A percentile compares a stretch with the other conserved stretches of the same genome.
Evolutionary conservation across 2,113 vertebrate genomes (phyloP).

Genomic region (Tiliqua scincoides): DNA sequence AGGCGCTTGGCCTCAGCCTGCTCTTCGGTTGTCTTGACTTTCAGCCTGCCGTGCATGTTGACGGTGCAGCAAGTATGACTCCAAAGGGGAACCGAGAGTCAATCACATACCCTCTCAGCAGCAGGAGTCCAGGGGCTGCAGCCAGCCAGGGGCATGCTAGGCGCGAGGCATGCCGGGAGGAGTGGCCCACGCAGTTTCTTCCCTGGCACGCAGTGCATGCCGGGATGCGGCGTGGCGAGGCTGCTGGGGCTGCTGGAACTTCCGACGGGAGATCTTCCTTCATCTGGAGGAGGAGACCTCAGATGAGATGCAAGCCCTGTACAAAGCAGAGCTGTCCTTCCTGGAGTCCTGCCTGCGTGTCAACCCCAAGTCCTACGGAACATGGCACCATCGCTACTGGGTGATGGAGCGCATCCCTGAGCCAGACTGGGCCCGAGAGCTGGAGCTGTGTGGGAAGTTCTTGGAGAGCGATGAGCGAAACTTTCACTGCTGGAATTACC

Average conservation of each 20-base stretch:
- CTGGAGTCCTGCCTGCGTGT: conserved; percentile 87
- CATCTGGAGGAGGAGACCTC: conserved; percentile 79
- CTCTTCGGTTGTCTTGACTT: conserved; percentile 88
- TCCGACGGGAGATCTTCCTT: conserved; percentile 85
- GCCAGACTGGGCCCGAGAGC: conserved; percentile 85
- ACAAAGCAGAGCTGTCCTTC: conserved; percentile 83
- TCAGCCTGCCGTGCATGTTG: conserved; percentile 91
- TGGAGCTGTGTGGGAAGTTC: conserved; percentile 85
- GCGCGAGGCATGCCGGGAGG: background rate
- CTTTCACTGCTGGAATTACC: conserved; percentile 94
- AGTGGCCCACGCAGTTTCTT: rapidly evolving
- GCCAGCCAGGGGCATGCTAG: background rate
- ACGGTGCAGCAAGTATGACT: too few species aligned
- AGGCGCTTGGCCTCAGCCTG: conserved; percentile 90
- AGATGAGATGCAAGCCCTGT: conserved; percentile 82
- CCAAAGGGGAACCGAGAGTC: too few species aligned
- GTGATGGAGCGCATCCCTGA: conserved; percentile 78
- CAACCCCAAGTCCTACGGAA: conserved; percentile 92
- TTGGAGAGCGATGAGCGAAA: conserved; percentile 89
- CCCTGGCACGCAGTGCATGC: background rate
- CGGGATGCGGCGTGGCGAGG: background rate
- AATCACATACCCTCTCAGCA: too few species aligned
- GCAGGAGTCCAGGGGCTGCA: background rate
- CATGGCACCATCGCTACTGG: conserved; percentile 92
- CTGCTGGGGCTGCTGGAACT: conserved; percentile 78